A percentile compares a stretch with the other conserved stretches of the same genome.
These are phyloP conservation scores for Panzeria rudis DNA, from an alignment of 2,888 invertebrate species.

Conservation along the genomic window DNA sequence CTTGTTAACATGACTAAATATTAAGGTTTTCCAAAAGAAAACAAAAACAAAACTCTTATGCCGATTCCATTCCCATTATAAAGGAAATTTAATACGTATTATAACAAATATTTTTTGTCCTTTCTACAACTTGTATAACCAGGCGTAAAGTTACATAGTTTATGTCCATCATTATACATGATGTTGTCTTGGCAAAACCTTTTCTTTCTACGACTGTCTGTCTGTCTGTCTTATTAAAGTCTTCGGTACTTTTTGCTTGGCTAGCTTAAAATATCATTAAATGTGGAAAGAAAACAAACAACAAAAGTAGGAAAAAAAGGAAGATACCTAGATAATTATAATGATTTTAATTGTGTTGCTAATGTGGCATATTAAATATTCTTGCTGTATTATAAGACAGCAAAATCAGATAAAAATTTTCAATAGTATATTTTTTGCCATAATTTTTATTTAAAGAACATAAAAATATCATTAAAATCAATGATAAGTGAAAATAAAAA, in stretches of 20 bases:
- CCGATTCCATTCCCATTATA: constrained; percentile 47
- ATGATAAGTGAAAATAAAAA: constrained; percentile 12
- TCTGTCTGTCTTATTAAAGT: constrained; percentile 36
- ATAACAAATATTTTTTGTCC: constrained; percentile 36
- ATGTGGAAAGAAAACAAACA: constrained; percentile 11
- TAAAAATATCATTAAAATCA: constrained; percentile 38
- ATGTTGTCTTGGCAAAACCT: constrained; percentile 11
- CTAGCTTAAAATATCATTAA: constrained; percentile 55
- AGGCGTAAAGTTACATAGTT: constrained; percentile 71
- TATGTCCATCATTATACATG: constrained; percentile 60
- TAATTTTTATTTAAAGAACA: constrained; percentile 31
- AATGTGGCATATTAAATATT: constrained; percentile 71
- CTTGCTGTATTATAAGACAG: constrained; percentile 21
- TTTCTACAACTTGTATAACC: constrained; percentile 42
- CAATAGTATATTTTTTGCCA: not conserved
- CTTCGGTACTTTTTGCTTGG: not conserved
- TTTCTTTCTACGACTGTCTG: constrained; percentile 11
- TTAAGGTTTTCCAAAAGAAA: constrained; percentile 11
- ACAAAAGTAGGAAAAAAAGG: constrained; percentile 11
- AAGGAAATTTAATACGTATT: constrained; percentile 52
- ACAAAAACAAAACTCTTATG: constrained; percentile 29
- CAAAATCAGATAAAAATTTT: constrained; percentile 30
- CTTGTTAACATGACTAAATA: constrained; percentile 74
- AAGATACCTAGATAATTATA: constrained; percentile 59
- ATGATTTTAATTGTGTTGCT: constrained; percentile 72